A percentile compares a stretch with the other conserved stretches of the same genome.
phyloP scores from a whole-genome alignment of 2,113 vertebrate species.

The Ageneiosus marmoratus region DNA sequence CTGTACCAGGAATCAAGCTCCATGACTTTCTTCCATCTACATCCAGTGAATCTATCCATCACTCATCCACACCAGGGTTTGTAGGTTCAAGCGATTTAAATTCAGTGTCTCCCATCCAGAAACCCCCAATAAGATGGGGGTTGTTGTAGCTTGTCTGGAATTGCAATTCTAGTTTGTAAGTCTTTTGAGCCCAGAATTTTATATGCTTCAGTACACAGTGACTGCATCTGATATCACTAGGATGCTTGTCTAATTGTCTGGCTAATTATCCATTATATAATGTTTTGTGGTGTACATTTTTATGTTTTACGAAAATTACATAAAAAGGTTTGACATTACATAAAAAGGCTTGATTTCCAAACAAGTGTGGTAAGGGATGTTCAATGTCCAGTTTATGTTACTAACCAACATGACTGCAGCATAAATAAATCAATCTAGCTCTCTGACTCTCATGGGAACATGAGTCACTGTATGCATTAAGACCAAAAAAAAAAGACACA shows the following conservation, averaged over 20 bases:
- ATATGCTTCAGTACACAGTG: neutral
- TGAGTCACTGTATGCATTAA: conserved; percentile 2
- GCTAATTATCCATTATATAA: too few species aligned
- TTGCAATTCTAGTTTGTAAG: conserved; percentile 23
- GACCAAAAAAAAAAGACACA: neutral
- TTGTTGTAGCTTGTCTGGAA: conserved; percentile 7
- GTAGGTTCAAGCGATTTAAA: conserved; percentile 8
- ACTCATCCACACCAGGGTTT: conserved; percentile 28
- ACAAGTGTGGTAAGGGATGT: neutral
- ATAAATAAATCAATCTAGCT: neutral
- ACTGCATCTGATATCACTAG: neutral
- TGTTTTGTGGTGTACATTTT: neutral
- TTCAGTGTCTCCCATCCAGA: neutral
- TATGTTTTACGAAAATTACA: neutral
- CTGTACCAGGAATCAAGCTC: conserved; percentile 2
- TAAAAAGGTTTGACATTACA: neutral
- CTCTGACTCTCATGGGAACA: neutral
- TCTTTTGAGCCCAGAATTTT: conserved; percentile 26
- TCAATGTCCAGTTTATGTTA: conserved; percentile 18
- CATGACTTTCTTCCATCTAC: conserved; percentile 12
- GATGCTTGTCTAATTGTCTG: too few species aligned
- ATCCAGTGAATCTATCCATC: conserved; percentile 31
- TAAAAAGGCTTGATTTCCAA: neutral
- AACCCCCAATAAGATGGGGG: neutral
- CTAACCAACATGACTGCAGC: neutral